Conservation (phyloP, 2,797 vertebrate species). For the Phalanger gymnotis region DNA sequence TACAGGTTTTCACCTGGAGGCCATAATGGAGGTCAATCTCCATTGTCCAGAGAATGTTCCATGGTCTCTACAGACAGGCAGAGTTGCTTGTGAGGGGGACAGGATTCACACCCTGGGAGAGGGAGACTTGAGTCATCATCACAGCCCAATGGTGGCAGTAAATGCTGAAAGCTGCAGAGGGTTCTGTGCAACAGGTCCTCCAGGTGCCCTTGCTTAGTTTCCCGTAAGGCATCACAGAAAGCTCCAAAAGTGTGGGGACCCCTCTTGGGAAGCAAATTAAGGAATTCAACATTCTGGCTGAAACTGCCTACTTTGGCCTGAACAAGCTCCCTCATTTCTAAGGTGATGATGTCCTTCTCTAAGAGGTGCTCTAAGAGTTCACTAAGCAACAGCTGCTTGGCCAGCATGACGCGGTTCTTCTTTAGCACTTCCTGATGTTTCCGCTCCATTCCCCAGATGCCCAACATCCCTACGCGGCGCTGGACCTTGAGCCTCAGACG, state of each 20-base stretch:
- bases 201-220: slow-evolving; percentile 93
- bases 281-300: slow-evolving; percentile 87
- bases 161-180: slow-evolving; percentile 53
- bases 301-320: slow-evolving; percentile 84
- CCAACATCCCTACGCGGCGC: slow-evolving; percentile 60
- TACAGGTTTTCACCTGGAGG: slow-evolving; percentile 89
- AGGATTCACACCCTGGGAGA: slow-evolving; percentile 76
- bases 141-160: slow-evolving; percentile 67
- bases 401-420: slow-evolving; percentile 84
- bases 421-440: slow-evolving; percentile 85
- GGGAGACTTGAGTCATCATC: slow-evolving; percentile 71
- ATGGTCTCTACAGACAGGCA: slow-evolving; percentile 83
- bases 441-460: slow-evolving; percentile 84
- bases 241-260: slow-evolving; percentile 92
- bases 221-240: slow-evolving; percentile 91
- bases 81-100: slow-evolving; percentile 74
- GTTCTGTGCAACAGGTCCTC: slow-evolving; percentile 86
- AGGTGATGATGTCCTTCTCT: slow-evolving; percentile 84
- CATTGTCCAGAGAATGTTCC: slow-evolving; percentile 91
- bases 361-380: slow-evolving; percentile 85
- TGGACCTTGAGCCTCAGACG: background rate
- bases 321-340: slow-evolving; percentile 85
- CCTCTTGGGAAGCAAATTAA: slow-evolving; percentile 92
- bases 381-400: slow-evolving; percentile 82
- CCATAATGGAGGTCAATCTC: slow-evolving; percentile 90